Evolutionary conservation across 2,113 vertebrate species (phyloP).

Genomic region (Electrona antarctica): DNA sequence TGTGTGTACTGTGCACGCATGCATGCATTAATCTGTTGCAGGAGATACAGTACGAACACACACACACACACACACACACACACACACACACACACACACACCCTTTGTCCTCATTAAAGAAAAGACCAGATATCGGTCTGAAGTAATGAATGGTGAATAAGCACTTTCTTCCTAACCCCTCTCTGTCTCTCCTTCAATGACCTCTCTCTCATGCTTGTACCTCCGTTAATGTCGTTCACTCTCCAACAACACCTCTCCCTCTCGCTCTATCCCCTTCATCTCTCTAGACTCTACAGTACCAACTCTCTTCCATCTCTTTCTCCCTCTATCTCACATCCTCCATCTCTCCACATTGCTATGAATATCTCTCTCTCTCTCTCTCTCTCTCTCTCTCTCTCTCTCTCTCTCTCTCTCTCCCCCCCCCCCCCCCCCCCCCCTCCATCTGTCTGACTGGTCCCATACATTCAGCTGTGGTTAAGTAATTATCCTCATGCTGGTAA

Average conservation of each 20-base stretch:
- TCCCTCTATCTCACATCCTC: neutral
- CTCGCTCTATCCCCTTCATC: too few relatives aligned
- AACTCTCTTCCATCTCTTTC: neutral
- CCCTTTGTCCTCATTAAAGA: neutral
- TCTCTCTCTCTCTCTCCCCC: neutral
- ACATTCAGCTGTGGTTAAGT: constrained; percentile 51
- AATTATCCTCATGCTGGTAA: constrained; percentile 60
- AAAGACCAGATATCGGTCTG: neutral
- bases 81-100: neutral
- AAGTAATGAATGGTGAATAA: neutral
- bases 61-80: neutral
- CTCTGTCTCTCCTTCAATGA: neutral
- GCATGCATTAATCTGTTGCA: neutral
- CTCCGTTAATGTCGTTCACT: too few relatives aligned
- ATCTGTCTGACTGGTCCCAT: constrained; percentile 35
- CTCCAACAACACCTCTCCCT: too few relatives aligned
- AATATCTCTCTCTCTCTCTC: constrained; percentile 14
- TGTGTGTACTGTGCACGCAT: neutral
- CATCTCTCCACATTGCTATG: constrained; percentile 30
- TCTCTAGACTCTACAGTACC: too few relatives aligned
- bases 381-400: neutral
- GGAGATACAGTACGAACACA: neutral
- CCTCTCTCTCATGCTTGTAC: neutral
- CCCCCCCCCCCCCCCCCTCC: neutral
- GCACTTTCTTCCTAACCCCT: neutral